Evolutionary conservation across 1,140 invertebrate species (phyloP), one percentile per base, ranked within the genome.

Genomic region (Lepidurus arcticus): DNA sequence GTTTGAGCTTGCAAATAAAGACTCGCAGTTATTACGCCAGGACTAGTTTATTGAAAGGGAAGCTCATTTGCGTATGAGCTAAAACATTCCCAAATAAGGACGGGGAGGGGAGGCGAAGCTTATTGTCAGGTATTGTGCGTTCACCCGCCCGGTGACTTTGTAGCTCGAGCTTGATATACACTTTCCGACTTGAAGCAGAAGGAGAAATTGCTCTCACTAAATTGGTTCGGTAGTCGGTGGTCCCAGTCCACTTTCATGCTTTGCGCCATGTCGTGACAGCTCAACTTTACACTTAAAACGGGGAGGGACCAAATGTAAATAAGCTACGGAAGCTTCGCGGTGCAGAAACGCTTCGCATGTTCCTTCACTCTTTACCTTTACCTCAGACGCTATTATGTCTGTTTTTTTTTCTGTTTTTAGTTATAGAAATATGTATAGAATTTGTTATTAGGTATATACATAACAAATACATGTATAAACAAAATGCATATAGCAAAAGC

Each of bases 251-350:
- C 8, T 21, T 65, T 21, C 53, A 21, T 65, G 53, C 53, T 7
- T 65, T 65, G 53, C 53, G 21, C 53, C 8, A 16, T 65, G 53
- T 65, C 53, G 53, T 65, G 53, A 65, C 53, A 65, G 53, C 53
- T 65, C 53, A 65, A 65, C 53, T 65, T 65, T 65, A 65, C 53
- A 65, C 53, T 65, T 65, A 65, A 65, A 65, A 65, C 13, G 53
- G n/a, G 53, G 53, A 65, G 53, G 53, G 16, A 65, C 9, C 53
- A 65, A 65, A 21, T 65, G 53, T 65, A 65, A 65, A 65, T 65
- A 65, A 65, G n/a, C 53, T 65, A 16, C 53, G 53, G 9, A 65
- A 65, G 45, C 13, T 21, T 65, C 53, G 6, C 53, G 9, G 13
- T 13, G 13, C 6, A 9, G 53, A 65, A 65, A 65, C 16, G 53